Percentiles rank a stretch among this genome's conserved stretches.
These are phyloP conservation scores for Ormia ochracea DNA, from an alignment of 2,888 invertebrate species.

Conservation along the genomic window DNA sequence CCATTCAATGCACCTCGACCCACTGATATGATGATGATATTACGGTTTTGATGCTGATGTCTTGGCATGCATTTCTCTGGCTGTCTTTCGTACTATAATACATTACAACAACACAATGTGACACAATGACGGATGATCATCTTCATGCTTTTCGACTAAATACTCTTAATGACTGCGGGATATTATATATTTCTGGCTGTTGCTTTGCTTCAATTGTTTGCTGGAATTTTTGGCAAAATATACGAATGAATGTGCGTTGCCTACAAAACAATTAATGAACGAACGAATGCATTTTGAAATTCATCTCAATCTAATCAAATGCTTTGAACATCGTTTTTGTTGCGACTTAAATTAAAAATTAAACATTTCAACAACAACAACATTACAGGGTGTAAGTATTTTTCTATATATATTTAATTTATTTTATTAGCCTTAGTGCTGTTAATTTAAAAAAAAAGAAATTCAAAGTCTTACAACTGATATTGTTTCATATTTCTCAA, in stretches of 20 bases:
- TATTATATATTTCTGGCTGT: conserved; percentile 38
- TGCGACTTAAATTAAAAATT: neutral
- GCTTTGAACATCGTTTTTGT: neutral
- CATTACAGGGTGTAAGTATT: conserved; percentile 68
- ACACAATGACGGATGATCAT: conserved; percentile 62
- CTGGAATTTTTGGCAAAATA: conserved; percentile 27
- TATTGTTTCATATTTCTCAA: too few relatives aligned
- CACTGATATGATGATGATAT: conserved; percentile 23
- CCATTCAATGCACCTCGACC: conserved; percentile 30
- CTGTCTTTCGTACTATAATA: conserved; percentile 15
- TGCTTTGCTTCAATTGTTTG: conserved; percentile 36
- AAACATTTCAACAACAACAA: conserved; percentile 19
- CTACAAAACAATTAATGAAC: too few relatives aligned
- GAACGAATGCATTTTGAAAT: conserved; percentile 24
- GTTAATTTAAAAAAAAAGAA: too few relatives aligned
- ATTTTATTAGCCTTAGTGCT: conserved; percentile 19
- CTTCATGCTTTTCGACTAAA: conserved; percentile 54
- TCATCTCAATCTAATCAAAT: conserved; percentile 33
- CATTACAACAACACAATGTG: conserved; percentile 51
- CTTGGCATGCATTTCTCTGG: conserved; percentile 28
- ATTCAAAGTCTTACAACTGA: neutral
- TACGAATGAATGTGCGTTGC: conserved; percentile 13
- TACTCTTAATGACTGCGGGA: conserved; percentile 59
- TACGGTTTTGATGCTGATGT: conserved; percentile 24
- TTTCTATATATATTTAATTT: conserved; percentile 23